Evolutionary conservation across 2,113 vertebrate species (phyloP).

Genomic region (Rynchops niger): DNA sequence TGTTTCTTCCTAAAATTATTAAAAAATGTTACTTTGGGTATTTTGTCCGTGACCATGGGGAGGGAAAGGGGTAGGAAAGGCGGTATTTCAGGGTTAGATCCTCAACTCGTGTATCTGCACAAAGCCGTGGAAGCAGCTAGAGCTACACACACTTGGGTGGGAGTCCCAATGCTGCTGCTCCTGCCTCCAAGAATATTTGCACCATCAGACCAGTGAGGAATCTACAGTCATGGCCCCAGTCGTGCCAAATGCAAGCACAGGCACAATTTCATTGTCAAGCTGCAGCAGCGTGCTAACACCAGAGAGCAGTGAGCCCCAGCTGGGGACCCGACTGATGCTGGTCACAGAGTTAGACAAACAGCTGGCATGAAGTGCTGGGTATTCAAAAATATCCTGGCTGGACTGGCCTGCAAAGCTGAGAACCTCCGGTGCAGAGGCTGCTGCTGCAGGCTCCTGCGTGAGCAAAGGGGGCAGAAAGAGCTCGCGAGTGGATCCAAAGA

Average conservation of each 20-base stretch:
- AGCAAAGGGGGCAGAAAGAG: not conserved
- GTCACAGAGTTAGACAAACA: not conserved
- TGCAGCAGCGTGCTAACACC: not conserved
- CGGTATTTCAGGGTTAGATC: not conserved
- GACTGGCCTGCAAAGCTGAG: rapidly evolving
- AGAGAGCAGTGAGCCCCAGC: not conserved
- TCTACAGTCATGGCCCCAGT: not conserved
- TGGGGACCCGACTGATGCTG: not conserved
- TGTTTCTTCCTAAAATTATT: not conserved
- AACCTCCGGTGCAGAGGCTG: not conserved
- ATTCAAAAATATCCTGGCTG: not conserved
- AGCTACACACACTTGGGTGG: not conserved
- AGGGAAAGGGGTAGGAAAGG: not conserved
- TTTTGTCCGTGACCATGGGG: not conserved
- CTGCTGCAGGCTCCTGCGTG: rapidly evolving
- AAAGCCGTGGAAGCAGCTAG: not conserved
- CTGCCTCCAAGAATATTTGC: not conserved
- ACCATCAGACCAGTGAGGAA: not conserved
- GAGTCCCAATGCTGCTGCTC: not conserved
- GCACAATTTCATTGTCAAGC: not conserved
- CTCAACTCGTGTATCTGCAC: not conserved
- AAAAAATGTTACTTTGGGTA: not conserved
- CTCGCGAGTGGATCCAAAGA: not conserved
- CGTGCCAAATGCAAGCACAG: rapidly evolving
- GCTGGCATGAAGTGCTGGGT: not conserved